Evolutionary conservation across 64 coral and sea anemone genomes (phyloP).

Genomic region (Actinia tenebrosa): DNA sequence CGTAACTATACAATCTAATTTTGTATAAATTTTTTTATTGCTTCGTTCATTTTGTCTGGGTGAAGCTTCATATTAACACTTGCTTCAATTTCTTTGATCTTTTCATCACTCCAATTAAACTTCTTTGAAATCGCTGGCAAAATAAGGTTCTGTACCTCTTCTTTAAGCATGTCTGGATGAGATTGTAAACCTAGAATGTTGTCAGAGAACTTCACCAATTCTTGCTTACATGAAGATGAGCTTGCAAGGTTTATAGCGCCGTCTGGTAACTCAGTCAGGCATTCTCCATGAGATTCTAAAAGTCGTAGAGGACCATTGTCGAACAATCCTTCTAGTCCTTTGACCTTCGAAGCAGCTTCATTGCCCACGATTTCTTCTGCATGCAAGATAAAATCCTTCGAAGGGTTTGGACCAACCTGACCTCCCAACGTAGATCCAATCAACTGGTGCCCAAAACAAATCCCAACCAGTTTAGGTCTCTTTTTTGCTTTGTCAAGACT

Average conservation of each 20-base stretch:
- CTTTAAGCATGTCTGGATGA: conserved; percentile 37
- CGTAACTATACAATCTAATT: background rate
- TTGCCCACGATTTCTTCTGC: conserved; percentile 21
- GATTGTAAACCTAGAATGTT: conserved; percentile 62
- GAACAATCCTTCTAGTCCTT: conserved; percentile 51
- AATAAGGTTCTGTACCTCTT: conserved; percentile 42
- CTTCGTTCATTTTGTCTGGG: background rate
- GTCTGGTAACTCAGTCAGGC: conserved; percentile 53
- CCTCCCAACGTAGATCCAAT: conserved; percentile 37
- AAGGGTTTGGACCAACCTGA: conserved; percentile 33
- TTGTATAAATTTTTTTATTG: background rate
- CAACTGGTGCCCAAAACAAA: conserved; percentile 53
- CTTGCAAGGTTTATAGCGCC: conserved; percentile 60
- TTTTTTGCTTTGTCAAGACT: background rate
- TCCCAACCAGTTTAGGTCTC: conserved; percentile 20
- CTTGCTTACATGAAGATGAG: conserved; percentile 64
- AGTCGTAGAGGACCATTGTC: conserved; percentile 48
- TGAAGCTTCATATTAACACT: background rate
- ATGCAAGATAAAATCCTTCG: conserved; percentile 44
- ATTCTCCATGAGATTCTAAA: conserved; percentile 78
- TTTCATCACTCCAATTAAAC: conserved; percentile 17
- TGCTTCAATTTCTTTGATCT: background rate
- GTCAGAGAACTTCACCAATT: conserved; percentile 57
- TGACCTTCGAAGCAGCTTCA: conserved; percentile 17
- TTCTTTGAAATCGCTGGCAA: conserved; percentile 18